phyloP scores from a whole-genome alignment of 2,888 invertebrate genomes.

The Ichneumon xanthorius region DNA sequence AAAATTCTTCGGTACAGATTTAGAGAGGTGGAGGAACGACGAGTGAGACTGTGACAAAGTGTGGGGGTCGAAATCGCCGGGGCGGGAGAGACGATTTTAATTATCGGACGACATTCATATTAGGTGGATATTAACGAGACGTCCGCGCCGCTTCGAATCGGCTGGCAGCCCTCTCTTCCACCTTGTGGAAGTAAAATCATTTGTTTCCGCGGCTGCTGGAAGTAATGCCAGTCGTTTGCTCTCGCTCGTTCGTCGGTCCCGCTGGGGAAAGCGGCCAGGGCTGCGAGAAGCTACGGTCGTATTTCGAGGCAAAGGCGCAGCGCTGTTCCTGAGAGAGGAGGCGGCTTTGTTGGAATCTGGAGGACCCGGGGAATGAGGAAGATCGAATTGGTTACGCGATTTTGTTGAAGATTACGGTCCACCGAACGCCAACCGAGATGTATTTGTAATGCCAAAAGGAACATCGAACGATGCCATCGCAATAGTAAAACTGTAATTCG shows the following conservation, averaged over 20 bases:
- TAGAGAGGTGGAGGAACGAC: conserved; percentile 2
- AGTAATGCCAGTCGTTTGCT: conserved; percentile 69
- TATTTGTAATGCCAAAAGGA: background rate
- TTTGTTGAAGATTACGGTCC: background rate
- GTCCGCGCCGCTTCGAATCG: conserved; percentile 54
- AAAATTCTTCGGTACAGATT: background rate
- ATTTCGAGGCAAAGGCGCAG: conserved; percentile 23
- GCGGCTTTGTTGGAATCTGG: background rate
- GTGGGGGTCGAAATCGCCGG: conserved; percentile 32
- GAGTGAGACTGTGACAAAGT: conserved; percentile 13
- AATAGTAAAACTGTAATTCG: background rate
- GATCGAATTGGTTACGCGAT: background rate
- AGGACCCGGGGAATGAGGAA: background rate
- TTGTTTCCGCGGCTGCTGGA: conserved; percentile 73
- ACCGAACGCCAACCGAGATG: background rate
- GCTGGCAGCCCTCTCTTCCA: conserved; percentile 41
- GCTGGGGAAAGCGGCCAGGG: conserved; percentile 25
- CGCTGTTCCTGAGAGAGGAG: background rate
- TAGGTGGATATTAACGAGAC: conserved; percentile 77
- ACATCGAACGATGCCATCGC: background rate
- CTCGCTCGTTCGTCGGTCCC: conserved; percentile 59
- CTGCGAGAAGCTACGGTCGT: conserved; percentile 20
- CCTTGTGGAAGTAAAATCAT: conserved; percentile 67
- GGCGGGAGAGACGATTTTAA: conserved; percentile 72
- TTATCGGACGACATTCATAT: conserved; percentile 74